These are phyloP conservation scores for Liolophura sinensis DNA, from an alignment of 1,140 invertebrate species.

Conservation along the genomic window DNA sequence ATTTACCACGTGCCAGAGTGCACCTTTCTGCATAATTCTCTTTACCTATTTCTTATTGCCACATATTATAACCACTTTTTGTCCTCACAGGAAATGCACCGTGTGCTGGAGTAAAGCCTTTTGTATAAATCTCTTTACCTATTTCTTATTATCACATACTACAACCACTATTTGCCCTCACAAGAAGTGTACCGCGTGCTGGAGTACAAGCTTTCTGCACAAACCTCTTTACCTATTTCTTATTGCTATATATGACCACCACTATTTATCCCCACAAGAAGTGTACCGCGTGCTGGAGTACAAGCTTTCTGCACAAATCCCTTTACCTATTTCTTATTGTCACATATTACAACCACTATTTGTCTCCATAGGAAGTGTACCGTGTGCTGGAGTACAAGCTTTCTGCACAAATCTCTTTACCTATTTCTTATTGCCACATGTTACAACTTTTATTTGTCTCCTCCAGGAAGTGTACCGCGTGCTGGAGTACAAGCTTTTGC, in stretches of 20 bases:
- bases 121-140: conserved; percentile 20
- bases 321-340: not conserved
- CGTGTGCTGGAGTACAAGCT: not conserved
- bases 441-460: not conserved
- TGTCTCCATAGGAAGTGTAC: not conserved
- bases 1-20: not conserved
- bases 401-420: not conserved
- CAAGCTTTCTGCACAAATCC: not conserved
- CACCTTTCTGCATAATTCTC: not conserved
- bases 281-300: not conserved
- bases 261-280: too few species aligned
- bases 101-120: conserved; percentile 39
- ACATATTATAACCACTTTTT: not conserved
- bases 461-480: conserved; percentile 33
- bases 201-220: conserved; percentile 39
- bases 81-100: conserved; percentile 27
- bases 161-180: not conserved
- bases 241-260: too few species aligned
- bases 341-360: not conserved
- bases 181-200: conserved; percentile 36
- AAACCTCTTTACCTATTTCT: conserved; percentile 26
- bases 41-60: not conserved
- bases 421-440: not conserved
- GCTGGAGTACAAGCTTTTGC: conserved; percentile 39
- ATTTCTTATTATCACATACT: not conserved